A percentile compares a stretch with the other conserved stretches of the same genome.
phyloP scores from a whole-genome alignment of 2,797 vertebrate genomes.

The Echeneis naucrates region DNA sequence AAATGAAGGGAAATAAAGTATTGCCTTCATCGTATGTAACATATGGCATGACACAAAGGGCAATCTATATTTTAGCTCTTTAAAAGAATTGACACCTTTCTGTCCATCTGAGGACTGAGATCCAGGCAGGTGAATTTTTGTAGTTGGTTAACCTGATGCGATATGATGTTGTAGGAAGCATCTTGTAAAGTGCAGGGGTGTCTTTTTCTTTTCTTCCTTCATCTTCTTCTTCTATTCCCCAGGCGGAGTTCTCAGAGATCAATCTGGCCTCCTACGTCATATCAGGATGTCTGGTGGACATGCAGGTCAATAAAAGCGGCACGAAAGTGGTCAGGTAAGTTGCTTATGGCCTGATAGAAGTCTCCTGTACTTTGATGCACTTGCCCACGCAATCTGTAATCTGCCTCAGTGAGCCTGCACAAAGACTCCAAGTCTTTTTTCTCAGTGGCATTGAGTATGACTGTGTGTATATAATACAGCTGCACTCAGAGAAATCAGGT shows the following conservation, averaged over 20 bases:
- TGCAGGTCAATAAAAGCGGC: conserved; percentile 92
- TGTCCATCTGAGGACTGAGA: not conserved
- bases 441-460: conserved; percentile 22
- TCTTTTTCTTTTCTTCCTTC: conserved; percentile 41
- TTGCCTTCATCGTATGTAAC: conserved; percentile 8
- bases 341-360: not conserved
- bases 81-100: conserved; percentile 3
- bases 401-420: conserved; percentile 45
- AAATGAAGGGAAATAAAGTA: conserved; percentile 35
- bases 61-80: conserved; percentile 7
- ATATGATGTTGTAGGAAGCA: not conserved
- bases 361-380: conserved; percentile 14
- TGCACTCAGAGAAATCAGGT: conserved; percentile 32
- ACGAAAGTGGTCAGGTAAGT: conserved; percentile 94
- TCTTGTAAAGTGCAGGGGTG: not conserved
- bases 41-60: not conserved
- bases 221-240: conserved; percentile 47
- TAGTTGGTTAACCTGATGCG: conserved; percentile 5
- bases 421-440: conserved; percentile 44
- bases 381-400: conserved; percentile 31
- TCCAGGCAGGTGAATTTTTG: not conserved
- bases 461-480: conserved; percentile 30
- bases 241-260: conserved; percentile 97
- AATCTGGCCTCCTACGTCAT: conserved; percentile 93
- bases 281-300: conserved; percentile 94